Evolutionary conservation across 2,113 vertebrate species (phyloP).

Genomic region (Cephalophus harveyi): DNA sequence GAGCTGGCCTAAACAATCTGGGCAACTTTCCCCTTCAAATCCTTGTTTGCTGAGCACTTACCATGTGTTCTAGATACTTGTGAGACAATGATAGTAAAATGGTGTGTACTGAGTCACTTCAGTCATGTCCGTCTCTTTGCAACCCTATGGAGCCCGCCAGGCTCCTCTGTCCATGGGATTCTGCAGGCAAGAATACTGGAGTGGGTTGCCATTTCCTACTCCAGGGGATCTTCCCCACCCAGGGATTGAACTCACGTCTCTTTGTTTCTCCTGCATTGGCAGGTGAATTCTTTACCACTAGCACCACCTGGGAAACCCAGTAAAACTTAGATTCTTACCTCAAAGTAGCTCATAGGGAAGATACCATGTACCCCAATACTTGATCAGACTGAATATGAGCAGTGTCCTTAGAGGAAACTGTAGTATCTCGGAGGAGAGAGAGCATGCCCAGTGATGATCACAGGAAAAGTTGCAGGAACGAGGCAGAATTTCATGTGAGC

Average conservation of each 20-base stretch:
- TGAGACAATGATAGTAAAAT: neutral
- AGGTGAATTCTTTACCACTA: neutral
- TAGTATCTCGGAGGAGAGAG: neutral
- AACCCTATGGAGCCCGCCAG: neutral
- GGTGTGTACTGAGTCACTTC: neutral
- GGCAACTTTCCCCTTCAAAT: neutral
- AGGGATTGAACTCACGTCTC: neutral
- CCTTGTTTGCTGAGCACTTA: neutral
- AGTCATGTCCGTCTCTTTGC: neutral
- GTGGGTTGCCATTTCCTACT: neutral
- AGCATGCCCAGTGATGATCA: rapidly evolving
- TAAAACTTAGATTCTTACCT: neutral
- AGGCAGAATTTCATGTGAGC: neutral
- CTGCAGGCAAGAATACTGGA: neutral
- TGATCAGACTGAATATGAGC: neutral
- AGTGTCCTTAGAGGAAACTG: neutral
- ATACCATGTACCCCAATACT: neutral
- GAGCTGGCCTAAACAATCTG: neutral
- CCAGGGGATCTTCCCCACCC: neutral
- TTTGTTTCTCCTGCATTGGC: neutral
- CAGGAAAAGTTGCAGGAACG: neutral
- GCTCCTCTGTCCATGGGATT: neutral
- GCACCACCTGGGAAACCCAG: neutral
- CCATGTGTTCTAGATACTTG: neutral
- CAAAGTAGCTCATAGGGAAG: neutral